A percentile compares a stretch with the other conserved stretches of the same genome.
phyloP scores from a whole-genome alignment of 2,113 vertebrate species.

The Equus przewalskii region DNA sequence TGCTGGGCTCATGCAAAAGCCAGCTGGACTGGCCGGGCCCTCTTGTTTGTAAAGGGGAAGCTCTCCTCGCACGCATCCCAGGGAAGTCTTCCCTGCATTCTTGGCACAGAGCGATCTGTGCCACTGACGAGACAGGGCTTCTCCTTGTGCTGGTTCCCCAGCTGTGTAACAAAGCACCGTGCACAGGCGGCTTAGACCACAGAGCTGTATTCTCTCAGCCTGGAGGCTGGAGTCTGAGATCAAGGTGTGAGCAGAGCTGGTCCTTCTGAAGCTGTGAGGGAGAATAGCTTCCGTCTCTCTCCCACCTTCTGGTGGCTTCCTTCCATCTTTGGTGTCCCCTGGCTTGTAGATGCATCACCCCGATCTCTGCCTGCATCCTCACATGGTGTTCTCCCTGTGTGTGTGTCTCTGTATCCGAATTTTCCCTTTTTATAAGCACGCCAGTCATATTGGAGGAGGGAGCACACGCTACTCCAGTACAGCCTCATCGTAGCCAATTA shows the following conservation, averaged over 20 bases:
- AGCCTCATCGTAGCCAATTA: background rate
- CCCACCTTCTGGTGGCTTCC: too few species aligned
- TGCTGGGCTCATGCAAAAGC: background rate
- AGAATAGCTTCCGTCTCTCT: too few species aligned
- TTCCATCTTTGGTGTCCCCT: background rate
- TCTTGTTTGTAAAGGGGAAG: background rate
- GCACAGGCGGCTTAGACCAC: background rate
- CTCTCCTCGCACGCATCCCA: too few species aligned
- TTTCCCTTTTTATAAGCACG: background rate
- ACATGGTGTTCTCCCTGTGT: rapidly evolving
- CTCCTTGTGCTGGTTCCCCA: background rate
- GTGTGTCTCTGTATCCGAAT: background rate
- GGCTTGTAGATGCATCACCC: too few species aligned
- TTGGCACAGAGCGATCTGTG: background rate
- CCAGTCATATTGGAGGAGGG: background rate
- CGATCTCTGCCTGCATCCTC: background rate
- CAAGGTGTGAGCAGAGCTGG: background rate
- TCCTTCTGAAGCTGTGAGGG: too few species aligned
- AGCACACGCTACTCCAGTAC: background rate
- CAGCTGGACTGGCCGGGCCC: background rate
- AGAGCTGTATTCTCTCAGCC: background rate
- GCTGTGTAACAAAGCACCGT: background rate
- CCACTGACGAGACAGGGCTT: rapidly evolving
- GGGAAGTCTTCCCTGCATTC: background rate
- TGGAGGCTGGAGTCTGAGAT: background rate